Base-by-base conservation (phyloP, 2,797 vertebrate genomes). In the Scleropages formosus region DNA sequence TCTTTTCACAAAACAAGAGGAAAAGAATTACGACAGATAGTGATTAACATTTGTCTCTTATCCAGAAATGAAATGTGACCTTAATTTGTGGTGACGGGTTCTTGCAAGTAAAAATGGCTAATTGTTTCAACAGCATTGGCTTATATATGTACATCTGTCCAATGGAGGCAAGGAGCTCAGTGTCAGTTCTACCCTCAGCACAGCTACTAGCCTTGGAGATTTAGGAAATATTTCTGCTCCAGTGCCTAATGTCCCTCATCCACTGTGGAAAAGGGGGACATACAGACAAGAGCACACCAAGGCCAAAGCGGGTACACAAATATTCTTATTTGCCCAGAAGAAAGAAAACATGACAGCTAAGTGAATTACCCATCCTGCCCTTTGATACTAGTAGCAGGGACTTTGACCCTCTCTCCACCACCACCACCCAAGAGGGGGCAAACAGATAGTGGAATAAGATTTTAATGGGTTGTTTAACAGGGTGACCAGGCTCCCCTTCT, bases 1-100 rank as follows among this genome's bases (percentile, higher is more conserved):
- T 70, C 68, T 49, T 70, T 49, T 70, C 22, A 70, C 24, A 15
- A 4, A 53, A 70, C 51, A 44, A 26, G 46, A 70, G 68, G 47
- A 70, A 53, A 53, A 70, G 16, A 49, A 11, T 49, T 53, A 15
- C 31, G 22, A 47, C 68, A 71, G 51, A 24, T 71, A 51, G 26
- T 2, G 56, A 24, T 31, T 58, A 56, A 71, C 51, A 24, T 56
- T 56, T 10, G 31, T 39, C 2, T 39, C 39, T 39, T 6, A 2
- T 39, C n/a, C n/a, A n/a, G 49, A 67, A 67, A 16, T n/a, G 39
- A 39, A 39, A 39, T 6, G 31, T 39, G 31, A 39, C 6, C 31
- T 31, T 6, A 6, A 39, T 39, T 6, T 2, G 31, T 39, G 31
- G 31, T 2, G 31, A 39, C 6, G 31, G 31, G 6, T 6, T 31